Conservation (phyloP, 2,888 invertebrate genomes). For the Adelphocoris suturalis region DNA sequence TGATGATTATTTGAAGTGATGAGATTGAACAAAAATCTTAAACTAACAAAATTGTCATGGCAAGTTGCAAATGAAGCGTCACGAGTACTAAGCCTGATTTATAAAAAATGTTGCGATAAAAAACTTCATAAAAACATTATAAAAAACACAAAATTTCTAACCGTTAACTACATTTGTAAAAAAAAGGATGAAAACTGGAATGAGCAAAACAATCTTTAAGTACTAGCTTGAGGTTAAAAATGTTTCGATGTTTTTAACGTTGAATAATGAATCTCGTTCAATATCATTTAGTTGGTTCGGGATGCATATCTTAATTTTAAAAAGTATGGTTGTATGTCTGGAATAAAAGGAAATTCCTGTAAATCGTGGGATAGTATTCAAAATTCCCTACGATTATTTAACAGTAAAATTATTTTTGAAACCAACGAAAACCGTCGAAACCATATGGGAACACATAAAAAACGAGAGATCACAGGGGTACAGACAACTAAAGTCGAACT, state of each 20-base stretch:
- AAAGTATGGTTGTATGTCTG: no score
- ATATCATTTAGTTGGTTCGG: no score
- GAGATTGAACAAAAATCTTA: not conserved
- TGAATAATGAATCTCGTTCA: no score
- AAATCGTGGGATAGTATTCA: no score
- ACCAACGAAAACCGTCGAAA: no score
- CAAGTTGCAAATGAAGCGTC: constrained; percentile 22
- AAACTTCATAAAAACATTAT: not conserved
- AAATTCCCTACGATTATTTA: no score
- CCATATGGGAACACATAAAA: not conserved
- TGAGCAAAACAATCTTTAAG: constrained; percentile 8
- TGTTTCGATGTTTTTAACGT: no score
- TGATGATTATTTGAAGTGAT: not conserved
- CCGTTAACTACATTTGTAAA: not conserved
- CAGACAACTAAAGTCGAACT: not conserved
- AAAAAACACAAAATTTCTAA: not conserved
- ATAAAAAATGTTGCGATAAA: no score
- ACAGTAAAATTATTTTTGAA: no score
- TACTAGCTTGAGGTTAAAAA: not conserved
- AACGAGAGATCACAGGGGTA: not conserved
- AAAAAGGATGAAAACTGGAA: not conserved
- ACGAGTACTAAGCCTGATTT: not conserved
- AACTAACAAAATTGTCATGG: constrained; percentile 20
- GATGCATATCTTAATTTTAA: no score
- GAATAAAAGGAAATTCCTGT: no score